Base-by-base conservation (phyloP, 2,888 invertebrate species). In the Hylaea fasciaria region DNA sequence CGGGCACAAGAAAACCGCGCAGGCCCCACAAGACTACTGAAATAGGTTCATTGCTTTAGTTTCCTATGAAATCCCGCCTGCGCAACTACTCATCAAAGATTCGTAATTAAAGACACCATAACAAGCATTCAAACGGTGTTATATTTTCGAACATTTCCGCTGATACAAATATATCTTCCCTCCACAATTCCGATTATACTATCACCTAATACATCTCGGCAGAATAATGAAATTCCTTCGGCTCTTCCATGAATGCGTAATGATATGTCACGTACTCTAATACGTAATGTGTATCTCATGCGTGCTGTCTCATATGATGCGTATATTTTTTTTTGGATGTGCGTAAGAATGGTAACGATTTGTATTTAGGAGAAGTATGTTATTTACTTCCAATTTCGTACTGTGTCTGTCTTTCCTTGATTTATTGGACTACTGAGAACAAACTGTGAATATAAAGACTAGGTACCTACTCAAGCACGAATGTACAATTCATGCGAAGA, bases 191-290 rank as follows among this genome's bases (percentile, higher is more conserved):
- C 53, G 50, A 57, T 62, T 62, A 57, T 49, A 46, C 41, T 52
- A 57, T 50, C 55, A 43, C 41, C 60, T 55, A 55, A 60, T 60
- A 62, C 64, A 59, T 59, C 60, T 57, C 70, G 67, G 63, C 61
- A 68, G 73, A 69, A 73, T 81, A 78, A 83, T 81, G 80, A 79
- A 82, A 81, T 81, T 79, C 80, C 73, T 63, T 56, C 59, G 57
- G 54, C 61, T 52, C 69, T 70, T 68, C 64, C 65, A 65, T 71
- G 83, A 82, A 83, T 84, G 72, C 76, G 65, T 76, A 80, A 82
- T 79, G 75, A 70, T 62, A 62, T 65, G 67, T 69, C 78, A 71
- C 73, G 70, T 66, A 59, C 48, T 61, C 54, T 55, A 22, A 57
- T 41, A 22, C 63, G 54, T 55, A 60, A 71, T 74, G 65, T 56